phyloP scores from a whole-genome alignment of 2,113 vertebrate genomes.

The Fregetta grallaria region DNA sequence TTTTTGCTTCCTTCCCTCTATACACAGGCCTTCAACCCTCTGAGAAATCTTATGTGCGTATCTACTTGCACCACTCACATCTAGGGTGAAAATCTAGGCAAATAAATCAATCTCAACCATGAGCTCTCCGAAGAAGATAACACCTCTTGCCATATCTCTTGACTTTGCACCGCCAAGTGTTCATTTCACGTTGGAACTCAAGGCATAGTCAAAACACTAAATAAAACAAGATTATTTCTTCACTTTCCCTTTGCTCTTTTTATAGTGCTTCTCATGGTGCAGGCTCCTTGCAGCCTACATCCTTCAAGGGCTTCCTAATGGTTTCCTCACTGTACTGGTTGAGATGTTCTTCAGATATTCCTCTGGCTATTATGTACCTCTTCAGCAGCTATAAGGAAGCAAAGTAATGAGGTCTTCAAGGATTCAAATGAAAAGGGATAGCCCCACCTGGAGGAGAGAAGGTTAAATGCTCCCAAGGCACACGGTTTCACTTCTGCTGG shows the following conservation, averaged over 20 bases:
- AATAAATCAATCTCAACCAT: background rate
- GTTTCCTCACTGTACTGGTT: background rate
- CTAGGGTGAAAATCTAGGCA: background rate
- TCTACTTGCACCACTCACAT: background rate
- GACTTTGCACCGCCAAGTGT: background rate
- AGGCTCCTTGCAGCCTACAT: background rate
- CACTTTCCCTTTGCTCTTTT: background rate
- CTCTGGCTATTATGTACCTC: background rate
- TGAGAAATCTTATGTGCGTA: background rate
- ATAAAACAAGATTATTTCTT: background rate
- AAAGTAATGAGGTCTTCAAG: background rate
- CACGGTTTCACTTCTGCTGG: background rate
- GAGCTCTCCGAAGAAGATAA: background rate
- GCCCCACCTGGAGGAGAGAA: constrained; percentile 57
- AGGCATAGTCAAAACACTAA: background rate
- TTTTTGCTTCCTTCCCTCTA: background rate
- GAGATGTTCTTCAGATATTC: background rate
- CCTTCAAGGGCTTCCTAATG: background rate
- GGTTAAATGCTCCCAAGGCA: background rate
- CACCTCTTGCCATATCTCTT: background rate
- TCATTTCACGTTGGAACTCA: background rate
- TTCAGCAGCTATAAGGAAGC: background rate
- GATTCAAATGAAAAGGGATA: constrained; percentile 45
- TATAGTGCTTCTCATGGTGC: background rate
- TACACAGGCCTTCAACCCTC: background rate